Evolutionary conservation across 2,113 vertebrate genomes (phyloP).

Genomic region (Phalacrocorax carbo): DNA sequence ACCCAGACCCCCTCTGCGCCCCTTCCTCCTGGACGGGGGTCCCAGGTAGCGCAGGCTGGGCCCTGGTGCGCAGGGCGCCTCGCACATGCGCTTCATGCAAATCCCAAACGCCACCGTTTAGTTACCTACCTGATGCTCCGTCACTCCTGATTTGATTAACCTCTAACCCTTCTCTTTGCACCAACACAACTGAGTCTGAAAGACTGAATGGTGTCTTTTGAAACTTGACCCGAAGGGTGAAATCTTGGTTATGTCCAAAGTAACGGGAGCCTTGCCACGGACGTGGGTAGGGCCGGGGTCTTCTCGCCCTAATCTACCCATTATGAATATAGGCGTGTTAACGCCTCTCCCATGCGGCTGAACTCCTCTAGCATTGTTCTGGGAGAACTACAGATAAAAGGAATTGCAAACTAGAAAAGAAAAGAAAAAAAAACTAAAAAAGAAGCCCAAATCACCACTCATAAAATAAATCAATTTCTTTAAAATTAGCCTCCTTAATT

Average conservation of each 20-base stretch:
- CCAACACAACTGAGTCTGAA: not conserved
- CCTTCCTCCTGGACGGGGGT: not conserved
- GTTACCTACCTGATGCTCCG: not conserved
- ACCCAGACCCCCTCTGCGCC: not conserved
- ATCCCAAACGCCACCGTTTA: fast-evolving
- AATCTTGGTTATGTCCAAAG: not conserved
- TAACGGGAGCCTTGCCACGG: not conserved
- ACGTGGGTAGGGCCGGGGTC: fast-evolving
- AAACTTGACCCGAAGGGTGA: not conserved
- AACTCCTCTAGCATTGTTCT: not conserved
- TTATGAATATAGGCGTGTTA: not conserved
- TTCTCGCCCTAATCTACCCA: not conserved
- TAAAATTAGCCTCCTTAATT: conserved; percentile 15
- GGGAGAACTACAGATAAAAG: not conserved
- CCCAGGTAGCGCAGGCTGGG: not conserved
- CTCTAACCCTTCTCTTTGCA: not conserved
- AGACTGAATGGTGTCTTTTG: not conserved
- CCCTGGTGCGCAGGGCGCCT: not conserved
- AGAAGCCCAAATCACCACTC: not conserved
- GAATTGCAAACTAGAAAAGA: not conserved
- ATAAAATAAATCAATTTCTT: conserved; percentile 23
- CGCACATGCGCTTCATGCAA: fast-evolving
- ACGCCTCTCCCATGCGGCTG: not conserved
- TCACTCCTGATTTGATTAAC: not conserved
- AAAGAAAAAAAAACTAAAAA: not conserved